Evolutionary conservation across 2,113 vertebrate genomes (phyloP).

Genomic region (Eolophus roseicapilla): DNA sequence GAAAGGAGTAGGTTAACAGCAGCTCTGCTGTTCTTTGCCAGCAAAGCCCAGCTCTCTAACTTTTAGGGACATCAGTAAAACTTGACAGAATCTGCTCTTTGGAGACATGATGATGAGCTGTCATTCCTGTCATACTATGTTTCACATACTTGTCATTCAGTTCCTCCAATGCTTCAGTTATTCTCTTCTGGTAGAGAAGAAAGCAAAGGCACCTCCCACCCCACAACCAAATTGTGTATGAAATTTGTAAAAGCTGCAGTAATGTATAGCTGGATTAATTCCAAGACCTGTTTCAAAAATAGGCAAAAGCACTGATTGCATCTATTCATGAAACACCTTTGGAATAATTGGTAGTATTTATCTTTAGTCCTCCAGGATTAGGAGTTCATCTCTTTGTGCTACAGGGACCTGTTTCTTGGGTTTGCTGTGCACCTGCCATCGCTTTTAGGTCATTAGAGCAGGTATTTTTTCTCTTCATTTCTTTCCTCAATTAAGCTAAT

Average conservation of each 20-base stretch:
- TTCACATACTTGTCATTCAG: background rate
- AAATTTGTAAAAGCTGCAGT: background rate
- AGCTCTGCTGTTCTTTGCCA: background rate
- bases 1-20: background rate
- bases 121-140: background rate
- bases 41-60: background rate
- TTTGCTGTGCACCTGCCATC: background rate
- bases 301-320: background rate
- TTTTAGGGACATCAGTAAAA: background rate
- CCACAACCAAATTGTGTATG: background rate
- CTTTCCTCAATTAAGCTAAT: slow-evolving; percentile 51
- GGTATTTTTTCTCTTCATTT: background rate
- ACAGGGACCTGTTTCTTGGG: background rate
- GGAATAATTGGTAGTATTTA: background rate
- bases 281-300: background rate
- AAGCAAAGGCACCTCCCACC: background rate
- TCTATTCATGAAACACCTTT: background rate
- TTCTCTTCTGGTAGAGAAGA: background rate
- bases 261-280: fast-evolving
- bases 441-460: background rate
- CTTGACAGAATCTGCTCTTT: background rate
- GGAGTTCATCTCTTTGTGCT: background rate
- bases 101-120: fast-evolving
- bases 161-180: background rate
- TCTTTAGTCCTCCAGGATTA: background rate